These are phyloP conservation scores for Aphis gossypii DNA, from an alignment of 1,140 invertebrate genomes.

Conservation along the genomic window DNA sequence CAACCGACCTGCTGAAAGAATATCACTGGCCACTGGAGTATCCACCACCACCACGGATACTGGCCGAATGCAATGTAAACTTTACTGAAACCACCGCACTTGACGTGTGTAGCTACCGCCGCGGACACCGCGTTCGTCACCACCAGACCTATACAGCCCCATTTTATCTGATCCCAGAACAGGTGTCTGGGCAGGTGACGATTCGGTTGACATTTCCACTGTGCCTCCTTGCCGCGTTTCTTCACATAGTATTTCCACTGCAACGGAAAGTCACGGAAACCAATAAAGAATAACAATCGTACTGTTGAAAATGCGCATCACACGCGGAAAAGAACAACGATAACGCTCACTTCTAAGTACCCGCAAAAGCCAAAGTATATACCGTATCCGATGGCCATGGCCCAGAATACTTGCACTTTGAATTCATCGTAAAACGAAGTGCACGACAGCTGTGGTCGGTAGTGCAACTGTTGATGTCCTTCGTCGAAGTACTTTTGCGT, in stretches of 20 bases:
- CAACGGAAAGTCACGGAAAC: not conserved
- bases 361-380: conserved; percentile 42
- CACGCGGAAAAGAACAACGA: too few species aligned
- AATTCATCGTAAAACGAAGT: conserved; percentile 23
- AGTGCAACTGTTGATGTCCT: not conserved
- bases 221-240: conserved; percentile 68
- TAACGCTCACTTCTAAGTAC: conserved; percentile 47
- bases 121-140: conserved; percentile 69
- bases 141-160: conserved; percentile 70
- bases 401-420: not conserved
- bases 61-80: conserved; percentile 73
- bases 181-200: conserved; percentile 73
- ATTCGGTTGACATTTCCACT: conserved; percentile 79
- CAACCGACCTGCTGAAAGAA: conserved; percentile 70
- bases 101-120: conserved; percentile 71
- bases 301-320: too few species aligned
- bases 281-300: not conserved
- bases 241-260: conserved; percentile 77
- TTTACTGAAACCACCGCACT: conserved; percentile 72
- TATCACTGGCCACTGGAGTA: conserved; percentile 72
- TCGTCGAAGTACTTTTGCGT: not conserved
- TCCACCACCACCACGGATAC: conserved; percentile 72
- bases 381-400: not conserved
- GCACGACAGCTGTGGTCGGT: not conserved
- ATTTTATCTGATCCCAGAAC: conserved; percentile 74